Evolutionary conservation across 2,888 invertebrate genomes (phyloP).

Genomic region (Lasius fuliginosus): DNA sequence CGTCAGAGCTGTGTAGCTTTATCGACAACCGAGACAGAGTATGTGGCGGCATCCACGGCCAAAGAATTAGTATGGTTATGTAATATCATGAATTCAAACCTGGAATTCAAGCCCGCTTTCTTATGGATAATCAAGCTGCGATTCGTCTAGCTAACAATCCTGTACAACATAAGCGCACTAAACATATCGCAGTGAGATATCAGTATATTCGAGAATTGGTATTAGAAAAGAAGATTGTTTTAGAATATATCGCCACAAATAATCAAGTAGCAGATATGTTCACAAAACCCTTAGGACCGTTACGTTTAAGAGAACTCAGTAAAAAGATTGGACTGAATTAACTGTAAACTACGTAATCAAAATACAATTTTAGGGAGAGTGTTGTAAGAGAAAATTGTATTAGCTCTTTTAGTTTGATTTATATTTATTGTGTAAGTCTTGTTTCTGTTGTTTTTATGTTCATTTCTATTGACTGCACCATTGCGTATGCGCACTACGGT

Average conservation of each 20-base stretch:
- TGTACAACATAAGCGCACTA: neutral
- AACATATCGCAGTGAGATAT: constrained; percentile 21
- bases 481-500: too few species aligned
- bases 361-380: constrained; percentile 19
- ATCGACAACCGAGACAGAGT: neutral
- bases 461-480: too few species aligned
- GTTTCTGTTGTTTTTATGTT: too few species aligned
- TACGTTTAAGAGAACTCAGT: neutral
- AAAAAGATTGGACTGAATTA: neutral
- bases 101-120: neutral
- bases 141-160: constrained; percentile 25
- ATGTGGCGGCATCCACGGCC: constrained; percentile 31
- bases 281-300: constrained; percentile 5
- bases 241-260: neutral
- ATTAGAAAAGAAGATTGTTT: neutral
- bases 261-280: constrained; percentile 30
- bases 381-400: neutral
- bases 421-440: too few species aligned
- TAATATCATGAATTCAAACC: neutral
- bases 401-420: too few species aligned
- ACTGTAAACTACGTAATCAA: neutral
- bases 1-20: neutral
- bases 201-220: constrained; percentile 23
- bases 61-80: neutral
- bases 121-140: constrained; percentile 19